Conservation (phyloP, 2,113 vertebrate species). For the Oxygymnocypris stewartii region DNA sequence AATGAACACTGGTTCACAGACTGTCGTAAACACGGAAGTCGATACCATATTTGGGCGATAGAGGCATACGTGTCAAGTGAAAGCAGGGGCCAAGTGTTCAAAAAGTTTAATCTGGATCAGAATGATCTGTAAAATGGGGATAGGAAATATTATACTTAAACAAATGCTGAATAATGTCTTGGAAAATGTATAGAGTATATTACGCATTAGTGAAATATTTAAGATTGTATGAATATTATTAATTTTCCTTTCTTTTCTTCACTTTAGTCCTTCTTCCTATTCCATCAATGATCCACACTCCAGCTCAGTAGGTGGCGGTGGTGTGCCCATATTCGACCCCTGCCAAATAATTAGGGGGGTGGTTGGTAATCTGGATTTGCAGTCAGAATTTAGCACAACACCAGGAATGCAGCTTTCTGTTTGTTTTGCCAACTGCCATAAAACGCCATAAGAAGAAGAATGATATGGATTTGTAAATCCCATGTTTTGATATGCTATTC, state of each 20-base stretch:
- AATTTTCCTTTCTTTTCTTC: too few species aligned
- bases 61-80: neutral
- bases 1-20: neutral
- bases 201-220: neutral
- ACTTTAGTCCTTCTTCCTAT: neutral
- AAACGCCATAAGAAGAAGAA: too few species aligned
- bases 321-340: too few species aligned
- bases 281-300: neutral
- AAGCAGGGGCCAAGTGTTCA: neutral
- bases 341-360: too few species aligned
- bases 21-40: conserved; percentile 35
- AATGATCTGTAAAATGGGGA: too few species aligned
- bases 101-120: too few species aligned
- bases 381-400: too few species aligned
- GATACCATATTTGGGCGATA: neutral
- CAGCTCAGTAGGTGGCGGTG: neutral
- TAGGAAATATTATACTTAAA: neutral
- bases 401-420: too few species aligned
- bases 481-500: too few species aligned
- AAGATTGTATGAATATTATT: neutral
- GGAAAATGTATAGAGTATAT: neutral
- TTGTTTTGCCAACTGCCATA: too few species aligned
- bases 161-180: neutral
- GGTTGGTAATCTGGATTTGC: too few species aligned
- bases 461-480: too few species aligned